phyloP scores from a whole-genome alignment of 2,888 invertebrate genomes.

The Euplagia quadripunctaria region DNA sequence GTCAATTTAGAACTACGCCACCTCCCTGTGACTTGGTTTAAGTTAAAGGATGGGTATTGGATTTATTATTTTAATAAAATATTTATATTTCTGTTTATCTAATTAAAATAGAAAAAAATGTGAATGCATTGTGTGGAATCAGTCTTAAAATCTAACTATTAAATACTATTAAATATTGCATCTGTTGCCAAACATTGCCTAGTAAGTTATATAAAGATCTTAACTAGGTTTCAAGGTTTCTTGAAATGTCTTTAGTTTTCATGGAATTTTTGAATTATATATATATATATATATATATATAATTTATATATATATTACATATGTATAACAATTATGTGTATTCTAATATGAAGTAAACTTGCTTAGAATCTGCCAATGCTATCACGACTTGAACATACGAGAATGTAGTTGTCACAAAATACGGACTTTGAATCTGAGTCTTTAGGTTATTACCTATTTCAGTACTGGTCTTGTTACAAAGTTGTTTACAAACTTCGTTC shows the following conservation, averaged over 20 bases:
- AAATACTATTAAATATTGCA: too few relatives aligned
- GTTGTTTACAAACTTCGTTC: background rate
- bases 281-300: too few relatives aligned
- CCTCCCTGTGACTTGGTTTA: conserved; percentile 23
- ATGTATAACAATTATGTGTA: background rate
- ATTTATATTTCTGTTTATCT: background rate
- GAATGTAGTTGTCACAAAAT: background rate
- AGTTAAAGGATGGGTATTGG: conserved; percentile 13
- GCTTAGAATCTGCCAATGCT: background rate
- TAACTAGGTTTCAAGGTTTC: background rate
- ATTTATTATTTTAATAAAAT: background rate
- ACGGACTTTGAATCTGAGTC: background rate
- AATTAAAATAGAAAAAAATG: too few relatives aligned
- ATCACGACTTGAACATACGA: background rate
- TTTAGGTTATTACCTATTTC: background rate
- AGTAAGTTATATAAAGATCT: background rate
- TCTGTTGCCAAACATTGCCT: background rate
- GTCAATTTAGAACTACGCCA: conserved; percentile 65
- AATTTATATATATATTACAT: too few relatives aligned
- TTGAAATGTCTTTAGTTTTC: background rate
- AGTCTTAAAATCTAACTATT: too few relatives aligned
- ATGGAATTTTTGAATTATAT: too few relatives aligned
- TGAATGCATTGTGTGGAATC: too few relatives aligned
- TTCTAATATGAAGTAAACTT: background rate
- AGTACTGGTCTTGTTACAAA: too few relatives aligned